These are phyloP conservation scores for Pycnomerus fuliginosus DNA, from an alignment of 2,888 invertebrate genomes.

Conservation along the genomic window DNA sequence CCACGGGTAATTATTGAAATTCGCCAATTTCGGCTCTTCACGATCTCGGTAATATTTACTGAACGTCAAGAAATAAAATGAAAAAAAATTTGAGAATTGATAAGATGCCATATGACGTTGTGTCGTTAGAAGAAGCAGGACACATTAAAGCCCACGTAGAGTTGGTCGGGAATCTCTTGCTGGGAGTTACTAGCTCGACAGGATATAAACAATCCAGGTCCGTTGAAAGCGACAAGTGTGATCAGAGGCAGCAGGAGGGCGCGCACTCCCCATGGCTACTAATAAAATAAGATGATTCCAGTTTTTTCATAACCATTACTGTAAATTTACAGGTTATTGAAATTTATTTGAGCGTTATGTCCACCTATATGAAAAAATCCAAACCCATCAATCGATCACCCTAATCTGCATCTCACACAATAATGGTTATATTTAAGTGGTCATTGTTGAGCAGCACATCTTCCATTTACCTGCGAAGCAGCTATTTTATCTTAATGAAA, in stretches of 20 bases:
- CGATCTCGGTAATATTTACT: too few relatives aligned
- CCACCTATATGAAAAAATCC: constrained; percentile 3
- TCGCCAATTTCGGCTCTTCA: too few relatives aligned
- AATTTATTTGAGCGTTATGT: constrained; percentile 44
- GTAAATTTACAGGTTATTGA: constrained; percentile 48
- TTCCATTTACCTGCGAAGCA: constrained; percentile 45
- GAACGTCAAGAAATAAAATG: too few relatives aligned
- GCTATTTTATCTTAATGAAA: constrained; percentile 48
- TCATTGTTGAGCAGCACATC: constrained; percentile 46
- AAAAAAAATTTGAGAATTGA: too few relatives aligned
- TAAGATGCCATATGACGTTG: too few relatives aligned
- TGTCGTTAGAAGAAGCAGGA: too few relatives aligned
- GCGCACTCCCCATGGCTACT: constrained; percentile 44
- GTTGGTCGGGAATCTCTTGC: constrained; percentile 20
- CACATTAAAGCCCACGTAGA: too few relatives aligned
- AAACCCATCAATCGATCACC: constrained; percentile 31
- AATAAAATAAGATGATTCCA: constrained; percentile 48
- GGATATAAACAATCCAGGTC: constrained; percentile 42
- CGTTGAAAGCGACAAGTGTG: constrained; percentile 50
- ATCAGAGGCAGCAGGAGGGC: constrained; percentile 44
- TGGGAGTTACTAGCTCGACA: constrained; percentile 30
- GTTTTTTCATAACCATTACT: constrained; percentile 41
- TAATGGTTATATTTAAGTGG: constrained; percentile 42
- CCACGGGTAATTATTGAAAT: too few relatives aligned
- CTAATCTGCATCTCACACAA: constrained; percentile 37